These are phyloP conservation scores for Periphyllus acericola DNA, from an alignment of 2,888 invertebrate species.

Conservation along the genomic window DNA sequence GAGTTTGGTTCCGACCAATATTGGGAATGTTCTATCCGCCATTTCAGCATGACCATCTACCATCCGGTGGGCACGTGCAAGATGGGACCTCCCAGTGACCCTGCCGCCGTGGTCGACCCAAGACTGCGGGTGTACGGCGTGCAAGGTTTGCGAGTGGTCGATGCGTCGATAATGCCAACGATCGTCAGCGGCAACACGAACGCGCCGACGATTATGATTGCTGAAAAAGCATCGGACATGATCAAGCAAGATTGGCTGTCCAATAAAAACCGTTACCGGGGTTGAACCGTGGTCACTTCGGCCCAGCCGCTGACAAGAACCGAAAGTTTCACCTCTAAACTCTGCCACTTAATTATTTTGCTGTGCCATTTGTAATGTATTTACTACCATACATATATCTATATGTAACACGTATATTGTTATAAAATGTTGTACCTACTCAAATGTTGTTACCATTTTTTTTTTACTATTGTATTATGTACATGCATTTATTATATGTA, in stretches of 20 bases:
- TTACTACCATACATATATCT: not conserved
- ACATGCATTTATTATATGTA: not conserved
- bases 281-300: constrained; percentile 11
- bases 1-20: constrained; percentile 81
- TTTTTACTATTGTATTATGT: constrained; percentile 9
- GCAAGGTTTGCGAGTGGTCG: constrained; percentile 81
- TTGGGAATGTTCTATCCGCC: constrained; percentile 86
- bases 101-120: constrained; percentile 84
- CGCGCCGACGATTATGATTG: constrained; percentile 92
- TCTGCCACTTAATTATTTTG: not conserved
- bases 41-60: constrained; percentile 89
- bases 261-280: constrained; percentile 33
- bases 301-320: not conserved
- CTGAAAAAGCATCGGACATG: constrained; percentile 87
- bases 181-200: constrained; percentile 91
- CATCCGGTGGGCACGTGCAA: constrained; percentile 89
- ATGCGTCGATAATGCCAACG: constrained; percentile 89
- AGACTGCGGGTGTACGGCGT: constrained; percentile 81
- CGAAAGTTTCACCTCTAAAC: too few species aligned
- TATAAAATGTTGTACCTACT: not conserved
- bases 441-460: constrained; percentile 45
- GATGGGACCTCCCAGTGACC: constrained; percentile 85
- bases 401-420: too few species aligned
- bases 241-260: constrained; percentile 82
- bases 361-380: constrained; percentile 33